These are phyloP conservation scores for Pangasius krempfi DNA, from an alignment of 2,797 vertebrate species.

Conservation along the genomic window DNA sequence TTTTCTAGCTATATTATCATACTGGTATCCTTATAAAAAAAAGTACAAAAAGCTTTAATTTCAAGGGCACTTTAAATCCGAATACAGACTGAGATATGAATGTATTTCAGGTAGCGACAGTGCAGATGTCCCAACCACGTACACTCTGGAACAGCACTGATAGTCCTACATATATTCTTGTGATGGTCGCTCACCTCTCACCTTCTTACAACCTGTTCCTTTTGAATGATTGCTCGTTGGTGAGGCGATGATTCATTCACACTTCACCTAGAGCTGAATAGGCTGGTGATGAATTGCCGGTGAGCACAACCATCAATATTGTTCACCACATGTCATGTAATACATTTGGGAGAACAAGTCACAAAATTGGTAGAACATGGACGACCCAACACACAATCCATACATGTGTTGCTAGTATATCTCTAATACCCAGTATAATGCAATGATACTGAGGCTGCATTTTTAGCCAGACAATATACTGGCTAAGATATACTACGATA, in stretches of 20 bases:
- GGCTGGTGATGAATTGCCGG: constrained; percentile 13
- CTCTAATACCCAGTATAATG: neutral
- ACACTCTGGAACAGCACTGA: neutral
- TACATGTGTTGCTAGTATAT: neutral
- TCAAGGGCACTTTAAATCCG: neutral
- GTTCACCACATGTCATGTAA: neutral
- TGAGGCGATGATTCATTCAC: constrained; percentile 3
- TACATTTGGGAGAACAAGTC: neutral
- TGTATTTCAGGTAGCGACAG: neutral
- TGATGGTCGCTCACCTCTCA: neutral
- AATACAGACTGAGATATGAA: neutral
- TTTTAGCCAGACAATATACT: neutral
- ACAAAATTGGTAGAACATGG: neutral
- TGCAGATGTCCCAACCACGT: neutral
- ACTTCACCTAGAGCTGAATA: neutral
- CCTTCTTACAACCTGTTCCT: neutral
- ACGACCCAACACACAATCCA: neutral
- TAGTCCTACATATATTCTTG: neutral
- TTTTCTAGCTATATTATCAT: neutral
- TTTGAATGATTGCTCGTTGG: constrained; percentile 1
- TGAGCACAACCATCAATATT: neutral
- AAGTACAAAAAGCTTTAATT: neutral
- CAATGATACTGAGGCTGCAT: neutral
- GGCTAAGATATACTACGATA: neutral
- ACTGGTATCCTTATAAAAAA: neutral